Base-by-base conservation (phyloP, 35 echinoderm and acorn worm genomes). In the Apostichopus parvimensis region DNA sequence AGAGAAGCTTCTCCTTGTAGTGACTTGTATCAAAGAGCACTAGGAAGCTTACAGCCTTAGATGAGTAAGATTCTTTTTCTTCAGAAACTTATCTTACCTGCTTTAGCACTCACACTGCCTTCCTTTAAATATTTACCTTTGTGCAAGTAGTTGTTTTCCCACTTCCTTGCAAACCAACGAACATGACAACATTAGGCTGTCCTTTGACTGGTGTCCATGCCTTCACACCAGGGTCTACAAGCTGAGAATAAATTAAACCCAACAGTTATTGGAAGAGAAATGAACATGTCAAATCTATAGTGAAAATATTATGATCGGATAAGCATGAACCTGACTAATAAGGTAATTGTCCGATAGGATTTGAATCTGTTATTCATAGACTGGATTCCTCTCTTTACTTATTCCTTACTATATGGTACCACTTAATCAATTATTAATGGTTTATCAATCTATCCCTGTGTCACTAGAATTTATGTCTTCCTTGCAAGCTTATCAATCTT, bases 141-240 rank as follows among this genome's bases (percentile, higher is more conserved):
- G 97, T 98, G 68, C 97, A 98, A 56, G 97, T 98, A 76, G 97
- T 98, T 76, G 97, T 98, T 87, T 98, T 98, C 23, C 97, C 97
- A 91, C 97, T 98, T 75, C 97, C 97, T 83, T 98, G 97, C 5
- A 98, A 85, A 83, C 97, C 97, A 15, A 98, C 97, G 94, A 98
- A 98, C 97, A 98, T 98, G 9, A 98, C 90, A 68, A 98, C 89
- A 71, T 98, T 98, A 14, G 95, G 91, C 57, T 98, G 95, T 45
- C 95, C 97, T 92, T 98, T 98, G 1, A 84, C 60, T 77, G 97
- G 97, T 21, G 93, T 94, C 97, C 97, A 98, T 75, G 95, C 94
- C 78, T 98, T 98, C 26, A 96, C 95, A 73, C 97, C 97, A 56
- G 97, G 97, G 87, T 98, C 97, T 82, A 98, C 90, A 62, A 98